Base-by-base conservation (phyloP, 2,888 invertebrate species). In the Acleris holmiana region DNA sequence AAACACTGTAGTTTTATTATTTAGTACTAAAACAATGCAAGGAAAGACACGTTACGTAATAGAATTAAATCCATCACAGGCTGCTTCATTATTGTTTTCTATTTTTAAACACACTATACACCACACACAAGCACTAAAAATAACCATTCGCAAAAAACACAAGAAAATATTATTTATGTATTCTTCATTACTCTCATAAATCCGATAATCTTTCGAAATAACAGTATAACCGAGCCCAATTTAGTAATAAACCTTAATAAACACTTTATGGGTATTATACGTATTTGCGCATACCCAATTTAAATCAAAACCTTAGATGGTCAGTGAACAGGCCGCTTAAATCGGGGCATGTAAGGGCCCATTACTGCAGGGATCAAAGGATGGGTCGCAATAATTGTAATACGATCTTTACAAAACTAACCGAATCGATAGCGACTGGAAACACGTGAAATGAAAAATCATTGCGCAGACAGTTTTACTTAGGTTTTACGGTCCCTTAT, bases 391-490 rank as follows among this genome's bases (percentile, higher is more conserved):
- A 29, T 62, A 18, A 51, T 51, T 63, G 57, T 58, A 35, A 35
- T 23, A 47, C 51, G 7, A 44, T 44, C 57, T 35, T 19, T 15
- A 40, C 47, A 13, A 29, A 63, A 57, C 61, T 50, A 62, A 35
- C 56, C 46, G 50, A 50, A 46, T 23, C 15, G 10, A 19, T 40
- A 48, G 18, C 44, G 49, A 59, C 48, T 48, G 47, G 46, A 48
- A 58, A 48, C 53, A 64, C 53, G 21, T 29, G 48, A 44, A 7
- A 47, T 51, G 64, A 58, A 64, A 64, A 64, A 54, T 54, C 48
- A 18, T 46, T 29, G 19, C 17, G n/a, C 17, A 19, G 19, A 13
- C 10, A 18, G 17, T 41, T 54, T 41, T 13, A 44, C 2, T 10
- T 0, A 23, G 17, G 18, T 41, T 44, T 44, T 40, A 18, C 15